phyloP scores from a whole-genome alignment of 2,797 vertebrate species.

The Xenentodon cancila region DNA sequence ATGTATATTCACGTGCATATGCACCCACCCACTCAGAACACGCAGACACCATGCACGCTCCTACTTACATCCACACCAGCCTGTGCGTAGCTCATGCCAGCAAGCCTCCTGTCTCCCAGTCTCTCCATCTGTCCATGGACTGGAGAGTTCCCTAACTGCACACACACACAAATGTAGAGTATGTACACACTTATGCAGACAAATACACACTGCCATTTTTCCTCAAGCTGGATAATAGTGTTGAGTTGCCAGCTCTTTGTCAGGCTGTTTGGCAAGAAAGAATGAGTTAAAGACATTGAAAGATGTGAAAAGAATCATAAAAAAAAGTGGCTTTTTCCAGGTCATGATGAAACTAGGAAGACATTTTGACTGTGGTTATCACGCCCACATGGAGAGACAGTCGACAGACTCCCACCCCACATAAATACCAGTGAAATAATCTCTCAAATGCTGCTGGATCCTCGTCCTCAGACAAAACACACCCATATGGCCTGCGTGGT shows the following conservation, averaged over 20 bases:
- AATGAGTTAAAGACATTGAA: slow-evolving; percentile 62
- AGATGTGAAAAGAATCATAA: slow-evolving; percentile 56
- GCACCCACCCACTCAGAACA: slow-evolving; percentile 32
- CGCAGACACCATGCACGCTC: slow-evolving; percentile 47
- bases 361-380: slow-evolving; percentile 57
- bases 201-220: slow-evolving; percentile 58
- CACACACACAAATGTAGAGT: slow-evolving; percentile 36
- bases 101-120: slow-evolving; percentile 84
- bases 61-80: slow-evolving; percentile 70
- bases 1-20: slow-evolving; percentile 44
- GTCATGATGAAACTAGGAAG: slow-evolving; percentile 44
- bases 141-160: slow-evolving; percentile 78
- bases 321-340: slow-evolving; percentile 58
- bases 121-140: slow-evolving; percentile 85
- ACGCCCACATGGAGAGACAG: slow-evolving; percentile 30
- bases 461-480: slow-evolving; percentile 42
- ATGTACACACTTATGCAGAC: slow-evolving; percentile 31
- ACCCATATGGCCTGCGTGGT: slow-evolving; percentile 54
- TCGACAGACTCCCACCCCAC: slow-evolving; percentile 33
- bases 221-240: slow-evolving; percentile 72
- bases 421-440: slow-evolving; percentile 18
- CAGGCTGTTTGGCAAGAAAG: slow-evolving; percentile 70
- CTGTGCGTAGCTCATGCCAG: slow-evolving; percentile 79
- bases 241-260: slow-evolving; percentile 78
- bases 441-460: slow-evolving; percentile 33